Evolutionary conservation across 2,888 invertebrate species (phyloP), one percentile per base, ranked within the genome.

Genomic region (Eudemis profundana): DNA sequence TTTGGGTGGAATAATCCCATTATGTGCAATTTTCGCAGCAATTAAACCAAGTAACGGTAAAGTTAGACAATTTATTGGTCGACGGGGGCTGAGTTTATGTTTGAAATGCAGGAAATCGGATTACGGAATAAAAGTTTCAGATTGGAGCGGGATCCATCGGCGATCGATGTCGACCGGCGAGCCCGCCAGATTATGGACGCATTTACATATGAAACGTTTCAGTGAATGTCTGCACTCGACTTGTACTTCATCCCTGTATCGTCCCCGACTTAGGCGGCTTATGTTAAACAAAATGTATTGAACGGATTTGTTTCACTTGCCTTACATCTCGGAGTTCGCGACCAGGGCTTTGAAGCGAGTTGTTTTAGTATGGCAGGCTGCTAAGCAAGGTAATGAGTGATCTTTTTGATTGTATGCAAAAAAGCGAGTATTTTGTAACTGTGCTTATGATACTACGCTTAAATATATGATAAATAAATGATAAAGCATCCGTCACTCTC

Each of bases 141-240:
- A 78, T 79, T 78, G 77, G 74, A 77, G 79, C 81, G 65, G 71
- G 84, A 86, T 87, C 83, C 78, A 79, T 79, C 78, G 81, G 71
- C 83, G 83, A 87, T 87, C 86, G 87, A 83, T 85, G 86, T 77
- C 83, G 79, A n/a, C 74, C 73, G 61, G 76, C 73, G 76, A 83
- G 80, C 83, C 82, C 77, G 79, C 80, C 85, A 87, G 90, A 90
- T 90, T 90, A 89, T 84, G 74, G 79, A 68, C 74, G 81, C 81
- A 90, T 90, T 90, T 90, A 89, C 90, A 90, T 90, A 85, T 83
- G 89, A 87, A 90, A 85, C 89, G 88, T 86, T 87, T 85, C 84
- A 83, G 82, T 82, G 85, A 86, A 83, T 79, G 83, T 83, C 78
- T 86, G 85, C 84, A 88, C 78, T 82, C 78, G 78, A 81, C 82